Evolutionary conservation across 2,888 invertebrate species (phyloP), one percentile per base, ranked within the genome.

Genomic region (Petrolisthes cinctipes): DNA sequence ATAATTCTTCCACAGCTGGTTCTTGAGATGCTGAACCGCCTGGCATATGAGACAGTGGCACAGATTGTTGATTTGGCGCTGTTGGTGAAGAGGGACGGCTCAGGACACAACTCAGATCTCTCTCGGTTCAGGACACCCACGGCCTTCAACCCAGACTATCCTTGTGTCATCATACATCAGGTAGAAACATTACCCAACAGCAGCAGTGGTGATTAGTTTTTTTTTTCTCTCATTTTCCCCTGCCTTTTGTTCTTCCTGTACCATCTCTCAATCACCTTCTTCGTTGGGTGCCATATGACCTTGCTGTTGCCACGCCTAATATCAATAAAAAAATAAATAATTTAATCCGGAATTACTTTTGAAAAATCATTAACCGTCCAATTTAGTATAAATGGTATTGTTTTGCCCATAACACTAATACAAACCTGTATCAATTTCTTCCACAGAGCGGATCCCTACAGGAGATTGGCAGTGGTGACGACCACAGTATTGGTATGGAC

Each of bases 21-120:
- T 0, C 93, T 96, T 91, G 96, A 96, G 92, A 95, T 97, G 4
- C 93, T 98, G 90, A 95, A 96, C 80, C 98, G 97, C 92, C 94
- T 97, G 91, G 97, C 97, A 0, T 97, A 97, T 92, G 97, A 98
- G 93, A 97, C 97, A 0, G 96, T 98, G 7, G 97, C 97, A 0
- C 96, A 97, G 92, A 95, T 98, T 87, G 95, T 97, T 2, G 98
- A 98, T 93, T 95, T 96, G 91, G 96, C 97, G 0, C 95, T 97
- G 90, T 92, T 97, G 81, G 95, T 97, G 1, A 94, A 97, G 78
- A 95, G 97, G 92, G 97, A 97, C 88, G 91, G 91, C 89, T 89
- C 88, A 11, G 91, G 91, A 5, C 88, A 91, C 9, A 92, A 91
- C 87, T 92, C 93, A 82, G 92, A 93, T 4, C 86, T 92, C 54